Evolutionary conservation across 2,888 invertebrate genomes (phyloP), one percentile per base, ranked within the genome.

Genomic region (Drosophila lutescens): DNA sequence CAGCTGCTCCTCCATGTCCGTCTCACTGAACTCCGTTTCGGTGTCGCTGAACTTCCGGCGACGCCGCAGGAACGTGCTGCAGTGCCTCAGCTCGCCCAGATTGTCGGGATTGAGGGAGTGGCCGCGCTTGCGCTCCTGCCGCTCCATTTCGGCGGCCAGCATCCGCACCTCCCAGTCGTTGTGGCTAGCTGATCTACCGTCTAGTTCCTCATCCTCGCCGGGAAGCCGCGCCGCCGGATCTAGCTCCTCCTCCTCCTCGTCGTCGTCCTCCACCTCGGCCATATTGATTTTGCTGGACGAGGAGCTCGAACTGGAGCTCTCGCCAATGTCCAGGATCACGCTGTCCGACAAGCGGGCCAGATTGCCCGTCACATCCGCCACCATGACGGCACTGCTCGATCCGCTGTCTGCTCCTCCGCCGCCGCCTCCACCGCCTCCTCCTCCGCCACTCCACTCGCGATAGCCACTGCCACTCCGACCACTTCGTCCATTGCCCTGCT

Each of bases 121-220:
- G 0, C 89, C 90, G 0, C 91, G 91, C 7, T 79, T 79, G 50
- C 89, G 88, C 77, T 94, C 94, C 58, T 94, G 92, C 56, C 94
- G 93, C 74, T 95, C 95, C 77, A 96, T 93, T 90, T 96, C 95
- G 74, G 95, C 94, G 0, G 96, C 96, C 40, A 96, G 91, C 95
- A 96, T 95, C 91, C 94, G 94, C 0, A 96, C 95, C 90, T 96
- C 96, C 96, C 96, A 96, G 86, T 95, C 95, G 73, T 95, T 94
- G 69, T 89, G 49, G 13, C 65, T 84, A 10, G 50, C 62, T 12
- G 86, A 83, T 2, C 54, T 13, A 0, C 79, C 12, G n/a, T 91
- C 91, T 2, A 78, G 83, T 4, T 15, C 53, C 17, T 32, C 60
- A 5, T 23, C 79, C 8, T 88, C 90, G 15, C 89, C n/a, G 77